These are phyloP conservation scores for Papilio glaucus DNA, from an alignment of 1,140 invertebrate genomes.

Conservation along the genomic window DNA sequence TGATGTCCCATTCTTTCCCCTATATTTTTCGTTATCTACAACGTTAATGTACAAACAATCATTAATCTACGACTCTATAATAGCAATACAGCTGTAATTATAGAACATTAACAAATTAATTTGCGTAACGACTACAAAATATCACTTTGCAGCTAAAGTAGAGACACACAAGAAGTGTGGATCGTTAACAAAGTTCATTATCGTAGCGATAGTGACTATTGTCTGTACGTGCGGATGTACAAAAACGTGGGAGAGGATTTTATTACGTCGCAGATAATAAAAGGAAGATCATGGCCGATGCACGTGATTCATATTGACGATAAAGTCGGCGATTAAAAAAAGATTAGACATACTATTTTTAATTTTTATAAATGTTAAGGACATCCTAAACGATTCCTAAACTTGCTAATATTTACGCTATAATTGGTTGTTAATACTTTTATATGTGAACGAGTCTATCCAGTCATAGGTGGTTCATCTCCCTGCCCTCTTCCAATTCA, in stretches of 20 bases:
- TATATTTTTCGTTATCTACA: too few relatives aligned
- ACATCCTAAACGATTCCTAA: background rate
- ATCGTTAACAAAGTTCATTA: constrained; percentile 47
- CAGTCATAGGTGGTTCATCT: too few relatives aligned
- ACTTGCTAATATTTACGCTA: too few relatives aligned
- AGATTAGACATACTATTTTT: constrained; percentile 17
- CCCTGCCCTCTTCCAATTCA: too few relatives aligned
- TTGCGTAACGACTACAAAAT: background rate
- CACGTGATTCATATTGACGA: constrained; percentile 37
- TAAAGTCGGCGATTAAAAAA: background rate
- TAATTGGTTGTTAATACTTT: too few relatives aligned
- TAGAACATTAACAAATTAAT: background rate
- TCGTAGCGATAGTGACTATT: constrained; percentile 50
- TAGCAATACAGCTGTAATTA: too few relatives aligned
- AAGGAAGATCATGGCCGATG: constrained; percentile 66
- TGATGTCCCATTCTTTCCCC: too few relatives aligned
- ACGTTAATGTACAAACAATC: too few relatives aligned
- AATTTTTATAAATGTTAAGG: background rate
- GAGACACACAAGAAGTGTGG: background rate
- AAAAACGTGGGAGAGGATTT: constrained; percentile 71
- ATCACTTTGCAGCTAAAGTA: background rate
- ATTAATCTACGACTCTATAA: too few relatives aligned
- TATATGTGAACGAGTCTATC: too few relatives aligned
- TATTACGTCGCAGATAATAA: constrained; percentile 54
- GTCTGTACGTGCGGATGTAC: constrained; percentile 45